Conservation (phyloP, 2,113 vertebrate species). For the Carassius gibelio region DNA sequence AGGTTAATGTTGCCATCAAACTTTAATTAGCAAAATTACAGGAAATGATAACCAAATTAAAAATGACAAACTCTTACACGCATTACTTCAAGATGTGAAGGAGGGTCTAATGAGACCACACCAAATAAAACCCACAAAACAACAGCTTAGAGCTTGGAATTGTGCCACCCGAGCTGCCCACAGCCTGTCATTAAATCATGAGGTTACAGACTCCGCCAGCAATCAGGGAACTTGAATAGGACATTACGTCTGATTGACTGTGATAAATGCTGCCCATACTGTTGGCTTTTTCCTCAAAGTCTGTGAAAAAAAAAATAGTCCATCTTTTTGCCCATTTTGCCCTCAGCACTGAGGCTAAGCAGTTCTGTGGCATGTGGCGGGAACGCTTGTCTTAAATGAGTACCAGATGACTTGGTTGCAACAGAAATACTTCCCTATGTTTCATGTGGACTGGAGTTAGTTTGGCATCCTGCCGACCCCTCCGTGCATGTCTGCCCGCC, state of each 20-base stretch:
- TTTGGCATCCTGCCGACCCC: constrained; percentile 66
- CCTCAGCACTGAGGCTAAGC: background rate
- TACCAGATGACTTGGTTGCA: constrained; percentile 74
- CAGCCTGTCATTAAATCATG: constrained; percentile 28
- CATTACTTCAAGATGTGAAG: constrained; percentile 61
- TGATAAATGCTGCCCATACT: constrained; percentile 21
- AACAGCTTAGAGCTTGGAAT: constrained; percentile 45
- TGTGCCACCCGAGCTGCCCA: constrained; percentile 35
- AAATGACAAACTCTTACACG: constrained; percentile 49
- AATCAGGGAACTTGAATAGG: constrained; percentile 50
- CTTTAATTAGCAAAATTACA: constrained; percentile 58
- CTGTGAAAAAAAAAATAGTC: background rate
- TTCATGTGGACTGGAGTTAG: constrained; percentile 69
- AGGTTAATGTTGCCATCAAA: constrained; percentile 55
- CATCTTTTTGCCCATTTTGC: background rate
- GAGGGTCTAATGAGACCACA: constrained; percentile 54
- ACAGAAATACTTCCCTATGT: constrained; percentile 62
- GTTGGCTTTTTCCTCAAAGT: constrained; percentile 24
- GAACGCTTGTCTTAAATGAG: constrained; percentile 74
- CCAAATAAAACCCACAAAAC: constrained; percentile 52
- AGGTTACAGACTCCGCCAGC: constrained; percentile 58
- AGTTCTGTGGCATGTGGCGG: constrained; percentile 67
- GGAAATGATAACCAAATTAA: constrained; percentile 56
- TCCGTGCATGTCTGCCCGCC: background rate
- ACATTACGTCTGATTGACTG: constrained; percentile 34